Percentiles rank a stretch among this genome's conserved stretches.
phyloP scores from a whole-genome alignment of 2,113 vertebrate genomes.

The Prunella himalayana region DNA sequence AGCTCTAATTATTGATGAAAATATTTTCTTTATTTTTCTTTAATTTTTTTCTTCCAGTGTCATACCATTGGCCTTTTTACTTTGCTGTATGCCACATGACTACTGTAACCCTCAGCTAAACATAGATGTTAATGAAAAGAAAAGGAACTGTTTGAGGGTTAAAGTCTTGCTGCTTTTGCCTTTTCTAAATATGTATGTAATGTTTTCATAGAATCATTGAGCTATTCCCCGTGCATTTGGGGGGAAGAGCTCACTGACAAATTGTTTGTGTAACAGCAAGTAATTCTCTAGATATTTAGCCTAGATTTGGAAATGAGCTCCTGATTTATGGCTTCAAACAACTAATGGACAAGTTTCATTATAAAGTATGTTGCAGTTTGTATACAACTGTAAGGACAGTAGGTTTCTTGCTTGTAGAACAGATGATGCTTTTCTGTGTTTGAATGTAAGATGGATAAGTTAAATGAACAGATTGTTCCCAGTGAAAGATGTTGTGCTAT shows the following conservation, averaged over 20 bases:
- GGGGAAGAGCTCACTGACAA: neutral
- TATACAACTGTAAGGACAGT: neutral
- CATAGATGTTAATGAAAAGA: neutral
- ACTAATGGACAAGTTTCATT: neutral
- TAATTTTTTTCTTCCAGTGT: neutral
- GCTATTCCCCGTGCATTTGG: neutral
- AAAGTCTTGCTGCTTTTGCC: neutral
- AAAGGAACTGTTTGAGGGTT: neutral
- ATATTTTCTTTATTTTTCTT: neutral
- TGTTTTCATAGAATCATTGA: neutral
- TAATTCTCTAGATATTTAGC: neutral
- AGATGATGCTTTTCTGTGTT: neutral
- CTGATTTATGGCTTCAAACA: neutral
- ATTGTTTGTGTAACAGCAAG: neutral
- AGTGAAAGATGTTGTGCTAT: neutral
- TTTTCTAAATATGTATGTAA: neutral
- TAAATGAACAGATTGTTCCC: neutral
- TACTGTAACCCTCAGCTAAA: neutral
- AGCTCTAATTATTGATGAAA: neutral
- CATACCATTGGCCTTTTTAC: neutral
- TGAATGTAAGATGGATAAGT: neutral
- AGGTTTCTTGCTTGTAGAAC: neutral
- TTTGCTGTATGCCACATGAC: neutral
- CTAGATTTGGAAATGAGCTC: neutral
- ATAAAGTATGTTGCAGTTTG: neutral